Evolutionary conservation across 2,113 vertebrate species (phyloP), one percentile per base, ranked within the genome.

Genomic region (Trematocara macrostoma): DNA sequence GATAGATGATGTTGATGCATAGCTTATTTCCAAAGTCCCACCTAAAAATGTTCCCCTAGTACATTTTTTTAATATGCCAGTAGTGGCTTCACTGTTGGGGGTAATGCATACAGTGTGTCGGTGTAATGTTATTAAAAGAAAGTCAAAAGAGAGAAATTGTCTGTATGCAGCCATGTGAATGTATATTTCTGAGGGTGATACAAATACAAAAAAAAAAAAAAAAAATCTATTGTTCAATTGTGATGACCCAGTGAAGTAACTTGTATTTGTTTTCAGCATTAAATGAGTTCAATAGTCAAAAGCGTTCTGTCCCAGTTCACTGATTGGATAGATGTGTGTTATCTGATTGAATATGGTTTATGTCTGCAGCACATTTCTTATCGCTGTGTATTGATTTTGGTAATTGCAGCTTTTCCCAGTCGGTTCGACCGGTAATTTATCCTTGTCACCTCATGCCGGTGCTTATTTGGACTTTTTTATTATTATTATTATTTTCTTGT

Each of bases 241-340:
- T 96, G 95, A 96, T 96, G 95, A 96, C 94, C 89, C 94, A 93
- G 95, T 96, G 95, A 96, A 96, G 96, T 96, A 95, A 96, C 92
- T 94, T 96, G 96, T 96, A 95, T 95, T 96, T 96, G 95, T 95
- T 96, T 97, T 94, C 92, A 93, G 87, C 94, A 96, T 96, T 96
- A 96, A 96, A 97, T 95, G 92, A 95, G 94, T 96, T 96, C 90
- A 95, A 93, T 96, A 95, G 91, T 96, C 92, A 95, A 94, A 82
- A 8, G 57, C 29, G 57, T 79, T 93, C 93, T 91, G 94, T 95
- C 92, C 85, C 85, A 83, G 86, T 83, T 93, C 89, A 82, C 89
- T 95, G 92, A 88, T 85, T 93, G 88, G 86, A 78, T 91, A 89
- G 79, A 84, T 80, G 86, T 91, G 82, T 92, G 84, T 91, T 51